Evolutionary conservation across 2,113 vertebrate genomes (phyloP).

Genomic region (Sinocyclocheilus anshuiensis): DNA sequence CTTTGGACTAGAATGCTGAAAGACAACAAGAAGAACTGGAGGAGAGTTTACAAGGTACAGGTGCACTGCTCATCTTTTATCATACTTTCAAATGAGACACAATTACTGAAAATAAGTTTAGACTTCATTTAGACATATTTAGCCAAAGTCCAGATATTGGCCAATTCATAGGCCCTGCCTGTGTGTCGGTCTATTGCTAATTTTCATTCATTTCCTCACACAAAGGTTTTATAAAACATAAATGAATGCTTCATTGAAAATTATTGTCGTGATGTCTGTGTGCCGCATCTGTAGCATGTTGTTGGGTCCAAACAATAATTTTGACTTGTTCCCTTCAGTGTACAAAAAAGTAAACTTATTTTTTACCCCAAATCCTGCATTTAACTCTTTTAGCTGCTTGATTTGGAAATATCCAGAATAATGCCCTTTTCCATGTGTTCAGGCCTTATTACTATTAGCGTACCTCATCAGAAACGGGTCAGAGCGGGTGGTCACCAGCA

Average conservation of each 20-base stretch:
- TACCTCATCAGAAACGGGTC: conserved; percentile 99
- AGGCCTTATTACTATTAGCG: conserved; percentile 95
- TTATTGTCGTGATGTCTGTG: no score
- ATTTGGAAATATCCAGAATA: neutral
- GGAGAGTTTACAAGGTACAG: conserved; percentile 94
- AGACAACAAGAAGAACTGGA: conserved; percentile 99
- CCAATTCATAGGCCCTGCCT: neutral
- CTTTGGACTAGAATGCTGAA: conserved; percentile 98
- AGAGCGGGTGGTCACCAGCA: conserved; percentile 97
- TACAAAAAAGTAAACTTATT: no score
- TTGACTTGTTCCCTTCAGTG: no score
- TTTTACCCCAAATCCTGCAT: no score
- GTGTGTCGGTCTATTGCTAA: neutral
- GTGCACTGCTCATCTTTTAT: neutral
- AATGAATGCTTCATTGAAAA: neutral
- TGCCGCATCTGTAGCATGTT: no score
- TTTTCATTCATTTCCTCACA: neutral
- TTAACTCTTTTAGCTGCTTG: neutral
- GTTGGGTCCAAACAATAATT: no score
- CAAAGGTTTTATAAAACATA: no score
- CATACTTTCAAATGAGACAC: neutral
- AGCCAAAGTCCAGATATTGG: no score
- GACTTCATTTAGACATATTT: no score
- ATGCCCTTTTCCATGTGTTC: conserved; percentile 36
- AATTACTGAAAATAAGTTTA: no score